These are phyloP conservation scores for Chloromyia formosa DNA, from an alignment of 2,888 invertebrate species.

Conservation along the genomic window DNA sequence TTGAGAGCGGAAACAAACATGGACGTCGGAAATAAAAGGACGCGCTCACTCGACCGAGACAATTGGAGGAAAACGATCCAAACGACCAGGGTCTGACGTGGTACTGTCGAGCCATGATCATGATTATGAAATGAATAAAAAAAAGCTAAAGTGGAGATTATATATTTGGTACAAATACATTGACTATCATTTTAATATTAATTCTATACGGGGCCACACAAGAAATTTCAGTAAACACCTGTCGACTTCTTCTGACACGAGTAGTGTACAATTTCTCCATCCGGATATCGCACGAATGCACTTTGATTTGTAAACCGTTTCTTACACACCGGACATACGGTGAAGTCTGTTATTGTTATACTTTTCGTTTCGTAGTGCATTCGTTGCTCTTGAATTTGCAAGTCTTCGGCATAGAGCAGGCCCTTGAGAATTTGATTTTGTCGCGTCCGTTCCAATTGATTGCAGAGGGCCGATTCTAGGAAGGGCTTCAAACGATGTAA, in stretches of 20 bases:
- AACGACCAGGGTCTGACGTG: too few species aligned
- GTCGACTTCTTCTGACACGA: slow-evolving; percentile 72
- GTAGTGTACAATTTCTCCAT: slow-evolving; percentile 92
- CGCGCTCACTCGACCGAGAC: too few species aligned
- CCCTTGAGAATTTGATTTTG: slow-evolving; percentile 83
- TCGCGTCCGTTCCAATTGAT: slow-evolving; percentile 77
- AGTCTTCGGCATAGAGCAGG: slow-evolving; percentile 83
- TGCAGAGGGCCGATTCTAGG: slow-evolving; percentile 79
- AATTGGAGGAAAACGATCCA: too few species aligned
- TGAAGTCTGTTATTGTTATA: slow-evolving; percentile 85
- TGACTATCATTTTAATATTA: too few species aligned
- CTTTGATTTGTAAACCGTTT: slow-evolving; percentile 94
- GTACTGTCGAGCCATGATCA: too few species aligned
- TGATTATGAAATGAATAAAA: too few species aligned
- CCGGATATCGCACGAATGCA: slow-evolving; percentile 91
- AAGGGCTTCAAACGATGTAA: slow-evolving; percentile 80
- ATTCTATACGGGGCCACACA: neutral
- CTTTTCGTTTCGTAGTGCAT: slow-evolving; percentile 84
- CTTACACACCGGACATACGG: slow-evolving; percentile 90
- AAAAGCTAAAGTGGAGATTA: too few species aligned
- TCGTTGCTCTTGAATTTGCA: slow-evolving; percentile 81
- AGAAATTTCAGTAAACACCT: neutral
- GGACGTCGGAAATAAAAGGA: too few species aligned
- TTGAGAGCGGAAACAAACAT: too few species aligned
- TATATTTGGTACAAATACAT: too few species aligned